Evolutionary conservation across 2,113 vertebrate species (phyloP).

Genomic region (Heteronetta atricapilla): DNA sequence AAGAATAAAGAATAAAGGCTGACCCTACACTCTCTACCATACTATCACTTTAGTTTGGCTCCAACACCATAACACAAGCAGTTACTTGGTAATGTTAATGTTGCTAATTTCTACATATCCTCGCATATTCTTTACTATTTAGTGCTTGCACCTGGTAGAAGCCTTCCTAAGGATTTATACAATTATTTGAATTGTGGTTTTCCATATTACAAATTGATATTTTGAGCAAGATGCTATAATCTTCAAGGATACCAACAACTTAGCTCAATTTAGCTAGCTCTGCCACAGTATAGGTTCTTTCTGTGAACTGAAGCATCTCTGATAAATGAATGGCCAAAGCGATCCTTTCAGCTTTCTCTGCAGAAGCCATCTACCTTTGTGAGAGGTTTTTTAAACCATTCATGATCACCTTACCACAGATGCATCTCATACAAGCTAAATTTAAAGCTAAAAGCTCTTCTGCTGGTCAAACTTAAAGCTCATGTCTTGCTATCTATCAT

Average conservation of each 20-base stretch:
- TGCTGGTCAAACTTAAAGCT: background rate
- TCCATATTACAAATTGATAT: background rate
- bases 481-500: background rate
- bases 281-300: background rate
- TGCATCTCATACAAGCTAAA: background rate
- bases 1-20: background rate
- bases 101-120: background rate
- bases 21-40: background rate
- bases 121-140: background rate
- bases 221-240: background rate
- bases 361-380: background rate
- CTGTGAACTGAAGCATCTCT: background rate
- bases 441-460: slow-evolving; percentile 18
- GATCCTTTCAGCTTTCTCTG: background rate
- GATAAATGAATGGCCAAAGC: background rate
- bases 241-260: background rate
- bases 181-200: background rate
- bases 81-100: background rate
- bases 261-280: background rate
- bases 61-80: background rate
- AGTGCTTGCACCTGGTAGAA: background rate
- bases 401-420: background rate
- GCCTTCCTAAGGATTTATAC: background rate
- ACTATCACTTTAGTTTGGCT: background rate
- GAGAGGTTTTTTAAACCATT: background rate